Base-by-base conservation (phyloP, 1,140 invertebrate species). In the Nasonia longicornis region DNA sequence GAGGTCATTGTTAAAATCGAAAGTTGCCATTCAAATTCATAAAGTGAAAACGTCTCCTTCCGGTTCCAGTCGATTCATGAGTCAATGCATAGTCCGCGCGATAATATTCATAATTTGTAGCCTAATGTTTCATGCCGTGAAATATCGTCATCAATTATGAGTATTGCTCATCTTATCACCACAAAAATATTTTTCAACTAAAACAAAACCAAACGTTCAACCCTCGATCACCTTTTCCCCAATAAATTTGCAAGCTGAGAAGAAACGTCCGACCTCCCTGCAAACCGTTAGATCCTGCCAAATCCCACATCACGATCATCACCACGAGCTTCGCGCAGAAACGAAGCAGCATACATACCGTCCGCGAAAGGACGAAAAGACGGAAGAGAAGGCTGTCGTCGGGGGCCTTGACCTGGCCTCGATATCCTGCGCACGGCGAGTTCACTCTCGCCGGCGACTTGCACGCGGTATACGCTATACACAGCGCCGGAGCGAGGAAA, bases 401-500 rank as follows among this genome's bases (percentile, higher is more conserved):
- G 85, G 87, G 89, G 89, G 90, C 90, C 90, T 91, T 91, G 90
- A 91, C 90, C 89, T 91, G 90, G 89, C 90, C 90, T 91, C 90
- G 89, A 91, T 91, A 89, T 89, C 84, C 11, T 16, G 52, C 29
- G 38, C 79, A 76, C 85, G 83, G 83, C 87, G 86, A 90, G 90
- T 91, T 91, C 90, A 91, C 90, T 91, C 90, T 90, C 90, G 86
- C 90, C 90, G 87, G 83, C 87, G 86, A 87, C 87, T 87, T 82
- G 66, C 72, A 26, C 11, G 35, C n/a, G 3, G 38, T 38, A 72
- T 20, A 72, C 10, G 31, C 42, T 16, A 16, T 16, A 48, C 45
- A 48, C 45, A 48, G 8, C 14, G 45, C 45, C 45, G 10, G 1
- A 22, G 48, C 76, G 90, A 90, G 86, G 90, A 91, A 91, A 91